Conservation (phyloP, 2,888 invertebrate genomes). For the Dorcus parallelipipedus region DNA sequence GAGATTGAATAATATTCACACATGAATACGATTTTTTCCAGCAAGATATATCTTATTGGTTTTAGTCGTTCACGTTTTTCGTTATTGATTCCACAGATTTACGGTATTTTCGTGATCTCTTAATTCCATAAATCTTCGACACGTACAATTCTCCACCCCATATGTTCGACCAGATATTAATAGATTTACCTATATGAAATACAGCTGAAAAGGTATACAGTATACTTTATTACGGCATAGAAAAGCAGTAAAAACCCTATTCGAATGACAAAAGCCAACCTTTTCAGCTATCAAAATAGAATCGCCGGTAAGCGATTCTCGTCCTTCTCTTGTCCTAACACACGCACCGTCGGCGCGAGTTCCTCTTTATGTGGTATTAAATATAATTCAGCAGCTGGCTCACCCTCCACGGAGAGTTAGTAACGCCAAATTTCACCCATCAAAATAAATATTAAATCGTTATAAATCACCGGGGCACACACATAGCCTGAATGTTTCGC, state of each 20-base stretch:
- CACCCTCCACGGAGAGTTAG: slow-evolving; percentile 46
- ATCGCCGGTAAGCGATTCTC: slow-evolving; percentile 30
- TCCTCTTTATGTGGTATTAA: slow-evolving; percentile 37
- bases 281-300: slow-evolving; percentile 31
- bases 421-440: slow-evolving; percentile 53
- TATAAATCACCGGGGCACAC: slow-evolving; percentile 47
- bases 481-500: slow-evolving; percentile 24
- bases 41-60: neutral
- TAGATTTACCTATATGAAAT: slow-evolving; percentile 23
- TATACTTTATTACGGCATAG: slow-evolving; percentile 29
- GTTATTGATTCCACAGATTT: too few relatives aligned
- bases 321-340: slow-evolving; percentile 26
- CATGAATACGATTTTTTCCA: neutral
- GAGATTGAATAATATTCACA: neutral
- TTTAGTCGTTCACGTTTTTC: neutral
- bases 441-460: slow-evolving; percentile 54
- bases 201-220: slow-evolving; percentile 16
- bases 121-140: slow-evolving; percentile 4
- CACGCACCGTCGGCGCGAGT: slow-evolving; percentile 14
- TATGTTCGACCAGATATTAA: slow-evolving; percentile 4
- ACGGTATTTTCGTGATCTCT: neutral
- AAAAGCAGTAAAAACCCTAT: slow-evolving; percentile 45
- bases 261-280: slow-evolving; percentile 39
- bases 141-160: neutral
- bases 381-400: slow-evolving; percentile 48